phyloP scores from a whole-genome alignment of 2,113 vertebrate genomes.

The Melanostigma gelatinosum region DNA sequence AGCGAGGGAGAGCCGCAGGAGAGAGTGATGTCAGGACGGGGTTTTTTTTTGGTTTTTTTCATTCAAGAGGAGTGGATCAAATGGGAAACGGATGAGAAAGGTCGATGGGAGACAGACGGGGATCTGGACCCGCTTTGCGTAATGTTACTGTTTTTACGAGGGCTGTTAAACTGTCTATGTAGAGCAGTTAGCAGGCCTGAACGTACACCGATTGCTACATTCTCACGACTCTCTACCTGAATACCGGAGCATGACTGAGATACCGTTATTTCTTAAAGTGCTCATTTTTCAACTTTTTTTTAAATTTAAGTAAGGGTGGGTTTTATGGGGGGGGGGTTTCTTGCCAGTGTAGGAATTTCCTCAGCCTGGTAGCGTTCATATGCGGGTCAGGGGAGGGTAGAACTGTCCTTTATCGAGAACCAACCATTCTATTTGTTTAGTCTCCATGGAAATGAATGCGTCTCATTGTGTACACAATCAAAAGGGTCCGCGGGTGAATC shows the following conservation, averaged over 20 bases:
- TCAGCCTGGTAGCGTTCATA: conserved; percentile 23
- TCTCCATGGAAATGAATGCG: conserved; percentile 65
- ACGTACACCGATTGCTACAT: conserved; percentile 14
- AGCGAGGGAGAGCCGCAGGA: conserved; percentile 12
- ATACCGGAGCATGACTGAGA: conserved; percentile 14
- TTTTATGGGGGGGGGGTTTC: conserved; percentile 22
- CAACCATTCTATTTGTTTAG: conserved; percentile 50
- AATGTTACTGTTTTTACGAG: conserved; percentile 67
- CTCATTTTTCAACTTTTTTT: conserved; percentile 49
- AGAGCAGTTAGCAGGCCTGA: conserved; percentile 46
- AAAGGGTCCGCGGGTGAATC: conserved; percentile 57
- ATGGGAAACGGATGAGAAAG: conserved; percentile 26
- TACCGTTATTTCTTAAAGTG: conserved; percentile 27
- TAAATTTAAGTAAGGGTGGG: conserved; percentile 21
- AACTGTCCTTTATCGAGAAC: conserved; percentile 17
- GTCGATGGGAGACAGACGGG: conserved; percentile 49
- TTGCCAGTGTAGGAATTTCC: conserved; percentile 46
- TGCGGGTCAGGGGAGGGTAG: conserved; percentile 43
- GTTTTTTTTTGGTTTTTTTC: conserved; percentile 4
- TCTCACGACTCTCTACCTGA: conserved; percentile 42
- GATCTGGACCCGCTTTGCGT: conserved; percentile 62
- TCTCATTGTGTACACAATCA: conserved; percentile 59
- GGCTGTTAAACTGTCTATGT: conserved; percentile 65
- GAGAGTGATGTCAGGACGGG: background rate
- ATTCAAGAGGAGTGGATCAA: conserved; percentile 38